Evolutionary conservation across 2,888 invertebrate species (phyloP), one percentile per base, ranked within the genome.

Genomic region (Dryadula phaetusa): DNA sequence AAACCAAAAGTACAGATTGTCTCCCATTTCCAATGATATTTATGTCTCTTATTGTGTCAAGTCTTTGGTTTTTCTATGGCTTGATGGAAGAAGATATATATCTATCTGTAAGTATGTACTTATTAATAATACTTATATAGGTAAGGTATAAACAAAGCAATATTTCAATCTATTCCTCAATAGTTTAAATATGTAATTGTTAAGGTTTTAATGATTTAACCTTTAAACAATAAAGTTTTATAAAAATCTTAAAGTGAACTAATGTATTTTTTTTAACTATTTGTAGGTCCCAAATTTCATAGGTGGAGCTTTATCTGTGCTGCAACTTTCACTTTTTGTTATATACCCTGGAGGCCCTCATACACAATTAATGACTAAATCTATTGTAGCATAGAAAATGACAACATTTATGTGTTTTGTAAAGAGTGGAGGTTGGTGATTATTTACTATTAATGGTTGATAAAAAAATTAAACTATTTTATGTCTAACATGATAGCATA

Each of bases 21-120:
- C 93, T 99, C 77, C 98, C 98, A 32, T 96, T 98, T 82, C 96
- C 97, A 4, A 93, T 98, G 79, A 98, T 98, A 82, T 86, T 96
- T 47, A 95, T 96, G 82, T 96, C 97, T 42, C 96, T 98, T 82
- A 87, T 97, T 62, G 97, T 97, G 6, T 96, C 96, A 8, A 86
- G 95, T 25, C 95, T 97, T 76, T 99, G 99, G 98, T 94, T 95
- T 72, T 82, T 95, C 1, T 99, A 98, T 89, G 98, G 98, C 34
- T 83, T 94, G 61, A 88, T 98, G 54, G 93, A 97, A 72, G 91
- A 95, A 61, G 98, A 99, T 87, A 83, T 92, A 52, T 98, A 96
- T 90, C 95, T 98, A 77, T 94, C 95, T 93, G 97, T 97, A 88
- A 84, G 73, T 82, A 65, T 34, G 62, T 47, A 56, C 64, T 60